Percentiles rank a stretch among this genome's conserved stretches.
phyloP scores from a whole-genome alignment of 1,140 invertebrate genomes.

The Dinoponera quadriceps region DNA sequence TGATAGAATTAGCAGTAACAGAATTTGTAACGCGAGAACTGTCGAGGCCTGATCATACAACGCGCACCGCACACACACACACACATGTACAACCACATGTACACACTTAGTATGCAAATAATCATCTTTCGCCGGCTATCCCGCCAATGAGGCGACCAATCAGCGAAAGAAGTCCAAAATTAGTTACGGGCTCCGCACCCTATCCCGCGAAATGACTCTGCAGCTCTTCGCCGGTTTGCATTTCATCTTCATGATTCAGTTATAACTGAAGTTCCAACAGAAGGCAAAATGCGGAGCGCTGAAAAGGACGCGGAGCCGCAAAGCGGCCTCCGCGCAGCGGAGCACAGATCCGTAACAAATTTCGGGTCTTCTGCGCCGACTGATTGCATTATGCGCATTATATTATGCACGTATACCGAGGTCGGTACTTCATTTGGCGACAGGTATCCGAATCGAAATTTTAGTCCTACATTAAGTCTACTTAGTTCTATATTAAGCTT shows the following conservation, averaged over 20 bases:
- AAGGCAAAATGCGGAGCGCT: conserved; percentile 19
- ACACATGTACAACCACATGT: no score
- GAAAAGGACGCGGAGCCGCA: not conserved
- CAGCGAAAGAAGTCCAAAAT: conserved; percentile 37
- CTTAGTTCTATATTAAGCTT: no score
- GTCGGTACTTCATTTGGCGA: not conserved
- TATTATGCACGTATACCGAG: not conserved
- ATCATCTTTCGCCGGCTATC: conserved; percentile 11
- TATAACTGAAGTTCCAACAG: conserved; percentile 32
- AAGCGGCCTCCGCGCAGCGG: not conserved
- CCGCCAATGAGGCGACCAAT: conserved; percentile 24
- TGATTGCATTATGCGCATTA: conserved; percentile 30
- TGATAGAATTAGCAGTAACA: not conserved
- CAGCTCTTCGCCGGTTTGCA: conserved; percentile 47
- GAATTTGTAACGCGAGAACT: conserved; percentile 8
- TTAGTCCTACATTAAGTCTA: no score
- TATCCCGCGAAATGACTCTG: conserved; percentile 52
- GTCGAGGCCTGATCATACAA: not conserved
- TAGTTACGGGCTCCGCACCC: conserved; percentile 34
- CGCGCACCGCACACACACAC: no score
- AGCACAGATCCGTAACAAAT: conserved; percentile 35
- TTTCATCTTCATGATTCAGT: conserved; percentile 42
- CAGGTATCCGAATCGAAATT: no score
- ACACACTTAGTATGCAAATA: conserved; percentile 24
- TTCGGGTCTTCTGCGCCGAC: not conserved